phyloP scores from a whole-genome alignment of 2,797 vertebrate species.

The Amniataba percoides region DNA sequence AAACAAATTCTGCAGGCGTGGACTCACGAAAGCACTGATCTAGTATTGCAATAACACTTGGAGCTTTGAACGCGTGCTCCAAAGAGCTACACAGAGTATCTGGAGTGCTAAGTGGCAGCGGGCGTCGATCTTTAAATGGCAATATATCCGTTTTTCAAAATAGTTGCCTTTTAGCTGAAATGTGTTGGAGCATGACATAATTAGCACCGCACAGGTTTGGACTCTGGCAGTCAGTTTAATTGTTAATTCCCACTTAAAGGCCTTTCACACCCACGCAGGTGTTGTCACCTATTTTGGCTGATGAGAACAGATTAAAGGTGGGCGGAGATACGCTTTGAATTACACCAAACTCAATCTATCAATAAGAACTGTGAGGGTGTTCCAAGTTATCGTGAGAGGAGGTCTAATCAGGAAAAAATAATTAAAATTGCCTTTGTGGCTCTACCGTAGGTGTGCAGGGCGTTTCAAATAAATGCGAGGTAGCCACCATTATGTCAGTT shows the following conservation, averaged over 20 bases:
- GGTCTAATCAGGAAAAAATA: neutral
- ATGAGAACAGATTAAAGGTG: slow-evolving; percentile 5
- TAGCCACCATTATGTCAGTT: neutral
- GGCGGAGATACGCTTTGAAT: neutral
- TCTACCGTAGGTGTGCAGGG: neutral
- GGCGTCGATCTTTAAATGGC: neutral
- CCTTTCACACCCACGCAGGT: no score
- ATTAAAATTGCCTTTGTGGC: neutral
- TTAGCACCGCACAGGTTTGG: neutral
- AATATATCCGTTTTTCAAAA: neutral
- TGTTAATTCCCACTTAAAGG: no score
- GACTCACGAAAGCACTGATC: neutral
- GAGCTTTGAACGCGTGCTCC: neutral
- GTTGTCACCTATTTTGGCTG: neutral
- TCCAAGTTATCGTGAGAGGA: neutral
- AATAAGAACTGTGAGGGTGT: neutral
- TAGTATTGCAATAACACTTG: neutral
- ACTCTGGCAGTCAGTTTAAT: no score
- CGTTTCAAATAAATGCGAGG: neutral
- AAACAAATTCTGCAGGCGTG: neutral
- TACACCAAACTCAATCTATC: neutral
- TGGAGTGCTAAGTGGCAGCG: neutral
- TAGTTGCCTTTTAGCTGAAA: neutral
- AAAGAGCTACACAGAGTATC: neutral
- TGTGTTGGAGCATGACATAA: neutral